phyloP scores from a whole-genome alignment of 2,888 invertebrate species.

The Drosophila nigricruria region DNA sequence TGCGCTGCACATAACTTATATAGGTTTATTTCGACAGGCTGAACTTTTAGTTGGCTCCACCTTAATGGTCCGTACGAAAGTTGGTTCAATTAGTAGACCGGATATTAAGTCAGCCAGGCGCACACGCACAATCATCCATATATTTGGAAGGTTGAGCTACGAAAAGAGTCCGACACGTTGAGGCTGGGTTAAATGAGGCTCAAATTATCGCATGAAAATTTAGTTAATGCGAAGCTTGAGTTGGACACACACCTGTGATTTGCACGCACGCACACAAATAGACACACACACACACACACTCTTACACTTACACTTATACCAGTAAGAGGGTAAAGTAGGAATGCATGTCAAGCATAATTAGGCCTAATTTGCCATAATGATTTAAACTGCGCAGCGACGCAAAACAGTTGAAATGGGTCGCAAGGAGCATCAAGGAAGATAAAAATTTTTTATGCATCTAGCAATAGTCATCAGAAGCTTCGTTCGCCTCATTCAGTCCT shows the following conservation, averaged over 20 bases:
- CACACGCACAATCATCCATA: conserved; percentile 13
- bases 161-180: conserved; percentile 9
- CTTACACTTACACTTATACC: background rate
- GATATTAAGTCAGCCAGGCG: conserved; percentile 28
- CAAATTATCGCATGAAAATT: conserved; percentile 53
- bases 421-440: conserved; percentile 31
- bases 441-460: conserved; percentile 46
- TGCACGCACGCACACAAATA: conserved; percentile 3
- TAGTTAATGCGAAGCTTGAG: conserved; percentile 22
- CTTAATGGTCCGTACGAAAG: conserved; percentile 27
- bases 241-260: conserved; percentile 35
- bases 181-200: conserved; percentile 42
- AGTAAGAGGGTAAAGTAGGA: conserved; percentile 62
- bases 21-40: background rate
- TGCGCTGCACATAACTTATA: conserved; percentile 13
- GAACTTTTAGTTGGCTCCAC: conserved; percentile 17
- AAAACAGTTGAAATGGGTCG: conserved; percentile 59
- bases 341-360: conserved; percentile 77
- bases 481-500: conserved; percentile 24
- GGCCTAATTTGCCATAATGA: conserved; percentile 73
- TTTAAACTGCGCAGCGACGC: conserved; percentile 64
- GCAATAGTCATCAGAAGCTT: conserved; percentile 16
- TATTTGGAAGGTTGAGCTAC: background rate
- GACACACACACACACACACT: background rate
- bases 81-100: conserved; percentile 44